These are phyloP conservation scores for Protomyctophum bolini DNA, from an alignment of 2,113 vertebrate species.

Conservation along the genomic window DNA sequence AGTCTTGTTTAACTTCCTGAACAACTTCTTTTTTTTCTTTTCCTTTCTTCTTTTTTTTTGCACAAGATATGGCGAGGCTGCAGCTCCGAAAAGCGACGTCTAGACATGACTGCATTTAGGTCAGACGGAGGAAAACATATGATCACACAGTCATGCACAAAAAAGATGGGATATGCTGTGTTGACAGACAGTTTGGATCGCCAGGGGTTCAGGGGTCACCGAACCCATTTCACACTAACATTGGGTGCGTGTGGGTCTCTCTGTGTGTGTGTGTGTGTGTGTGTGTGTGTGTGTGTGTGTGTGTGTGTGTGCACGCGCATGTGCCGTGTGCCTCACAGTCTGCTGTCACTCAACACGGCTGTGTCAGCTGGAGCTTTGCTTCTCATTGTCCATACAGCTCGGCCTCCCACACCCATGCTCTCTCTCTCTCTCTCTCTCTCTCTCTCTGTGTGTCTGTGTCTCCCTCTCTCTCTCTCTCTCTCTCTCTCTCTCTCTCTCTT, in stretches of 20 bases:
- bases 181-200: slow-evolving; percentile 50
- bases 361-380: slow-evolving; percentile 47
- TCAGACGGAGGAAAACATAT: slow-evolving; percentile 73
- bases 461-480: slow-evolving; percentile 9
- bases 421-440: slow-evolving; percentile 9
- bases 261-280: not conserved
- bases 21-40: slow-evolving; percentile 46
- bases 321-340: slow-evolving; percentile 8
- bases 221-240: slow-evolving; percentile 53
- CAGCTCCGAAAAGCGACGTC: slow-evolving; percentile 67
- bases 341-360: slow-evolving; percentile 44
- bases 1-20: slow-evolving; percentile 73
- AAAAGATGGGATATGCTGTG: slow-evolving; percentile 42
- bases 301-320: slow-evolving; percentile 6
- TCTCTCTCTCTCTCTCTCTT: slow-evolving; percentile 13
- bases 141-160: slow-evolving; percentile 62
- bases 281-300: slow-evolving; percentile 13
- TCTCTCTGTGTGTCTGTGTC: slow-evolving; percentile 6
- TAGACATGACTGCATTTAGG: slow-evolving; percentile 72
- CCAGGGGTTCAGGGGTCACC: slow-evolving; percentile 60
- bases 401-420: slow-evolving; percentile 8
- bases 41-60: too few relatives aligned
- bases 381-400: slow-evolving; percentile 47
- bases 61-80: slow-evolving; percentile 48
- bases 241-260: not conserved